These are phyloP conservation scores for Sthenelais limicola DNA, from an alignment of 2,888 invertebrate genomes.

Conservation along the genomic window DNA sequence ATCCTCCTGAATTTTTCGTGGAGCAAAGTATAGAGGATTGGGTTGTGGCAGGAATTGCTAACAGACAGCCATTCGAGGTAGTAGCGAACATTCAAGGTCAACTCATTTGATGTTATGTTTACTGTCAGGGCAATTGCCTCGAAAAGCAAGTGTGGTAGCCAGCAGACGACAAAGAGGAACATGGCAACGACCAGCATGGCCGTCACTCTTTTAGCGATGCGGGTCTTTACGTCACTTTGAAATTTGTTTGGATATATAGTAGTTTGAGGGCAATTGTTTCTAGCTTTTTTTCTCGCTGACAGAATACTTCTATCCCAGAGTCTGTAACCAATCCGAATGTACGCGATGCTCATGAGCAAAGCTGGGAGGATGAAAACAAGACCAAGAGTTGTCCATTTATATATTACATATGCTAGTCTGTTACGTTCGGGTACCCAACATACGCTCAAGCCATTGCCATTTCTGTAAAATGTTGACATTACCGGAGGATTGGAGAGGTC, in stretches of 20 bases:
- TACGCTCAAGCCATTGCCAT: background rate
- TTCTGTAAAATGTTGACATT: background rate
- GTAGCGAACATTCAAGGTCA: constrained; percentile 46
- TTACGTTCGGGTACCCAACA: background rate
- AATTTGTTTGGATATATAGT: background rate
- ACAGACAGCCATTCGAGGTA: constrained; percentile 57
- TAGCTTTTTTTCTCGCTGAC: background rate
- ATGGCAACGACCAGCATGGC: constrained; percentile 61
- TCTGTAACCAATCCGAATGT: constrained; percentile 56
- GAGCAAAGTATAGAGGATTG: constrained; percentile 60
- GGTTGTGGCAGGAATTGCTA: constrained; percentile 59
- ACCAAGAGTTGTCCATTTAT: constrained; percentile 5
- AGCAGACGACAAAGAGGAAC: constrained; percentile 56
- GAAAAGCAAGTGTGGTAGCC: constrained; percentile 57
- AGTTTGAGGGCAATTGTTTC: too few species aligned
- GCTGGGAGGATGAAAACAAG: constrained; percentile 55
- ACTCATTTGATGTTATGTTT: constrained; percentile 42
- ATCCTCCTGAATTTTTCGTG: constrained; percentile 59
- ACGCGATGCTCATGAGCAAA: constrained; percentile 53
- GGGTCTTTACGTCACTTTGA: constrained; percentile 49
- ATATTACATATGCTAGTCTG: background rate
- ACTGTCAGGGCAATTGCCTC: constrained; percentile 51
- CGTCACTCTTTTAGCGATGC: constrained; percentile 56
- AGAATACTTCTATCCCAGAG: constrained; percentile 52
- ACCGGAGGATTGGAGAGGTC: constrained; percentile 3